Conservation (phyloP, 2,888 invertebrate species). For the Eupithecia inturbata region DNA sequence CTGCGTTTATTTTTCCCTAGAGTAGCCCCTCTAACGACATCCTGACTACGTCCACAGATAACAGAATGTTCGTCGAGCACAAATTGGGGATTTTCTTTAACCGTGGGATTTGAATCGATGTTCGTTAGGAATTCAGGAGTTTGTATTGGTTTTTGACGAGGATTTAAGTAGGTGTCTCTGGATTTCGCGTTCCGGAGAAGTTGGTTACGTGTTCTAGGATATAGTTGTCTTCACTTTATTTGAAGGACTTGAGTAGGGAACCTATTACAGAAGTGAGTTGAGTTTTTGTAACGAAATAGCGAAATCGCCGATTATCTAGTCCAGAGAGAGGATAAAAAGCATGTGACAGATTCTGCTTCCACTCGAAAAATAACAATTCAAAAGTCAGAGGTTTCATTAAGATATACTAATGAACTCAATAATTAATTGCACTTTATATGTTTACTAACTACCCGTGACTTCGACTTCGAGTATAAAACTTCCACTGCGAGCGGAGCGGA, state of each 20-base stretch:
- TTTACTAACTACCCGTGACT: no score
- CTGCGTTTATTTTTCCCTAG: not conserved
- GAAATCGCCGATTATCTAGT: not conserved
- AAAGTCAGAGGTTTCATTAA: no score
- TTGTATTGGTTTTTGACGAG: conserved; percentile 20
- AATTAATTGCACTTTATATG: no score
- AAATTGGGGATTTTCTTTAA: conserved; percentile 40
- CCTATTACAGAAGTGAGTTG: not conserved
- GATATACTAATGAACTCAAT: no score
- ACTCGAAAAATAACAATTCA: not conserved
- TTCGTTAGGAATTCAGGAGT: conserved; percentile 32
- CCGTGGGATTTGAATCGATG: conserved; percentile 38
- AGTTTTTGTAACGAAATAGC: not conserved
- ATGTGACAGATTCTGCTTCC: not conserved
- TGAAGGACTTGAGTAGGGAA: not conserved
- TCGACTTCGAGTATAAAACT: no score
- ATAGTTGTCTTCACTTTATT: not conserved
- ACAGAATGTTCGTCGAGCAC: conserved; percentile 32
- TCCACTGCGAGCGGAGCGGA: no score
- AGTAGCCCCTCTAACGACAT: not conserved
- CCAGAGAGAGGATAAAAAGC: not conserved
- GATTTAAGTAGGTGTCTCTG: conserved; percentile 12
- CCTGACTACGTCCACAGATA: conserved; percentile 17
- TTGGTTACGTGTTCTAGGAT: not conserved
- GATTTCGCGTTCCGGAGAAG: not conserved